phyloP scores from a whole-genome alignment of 1,140 invertebrate species.

The Eupeodes corollae region DNA sequence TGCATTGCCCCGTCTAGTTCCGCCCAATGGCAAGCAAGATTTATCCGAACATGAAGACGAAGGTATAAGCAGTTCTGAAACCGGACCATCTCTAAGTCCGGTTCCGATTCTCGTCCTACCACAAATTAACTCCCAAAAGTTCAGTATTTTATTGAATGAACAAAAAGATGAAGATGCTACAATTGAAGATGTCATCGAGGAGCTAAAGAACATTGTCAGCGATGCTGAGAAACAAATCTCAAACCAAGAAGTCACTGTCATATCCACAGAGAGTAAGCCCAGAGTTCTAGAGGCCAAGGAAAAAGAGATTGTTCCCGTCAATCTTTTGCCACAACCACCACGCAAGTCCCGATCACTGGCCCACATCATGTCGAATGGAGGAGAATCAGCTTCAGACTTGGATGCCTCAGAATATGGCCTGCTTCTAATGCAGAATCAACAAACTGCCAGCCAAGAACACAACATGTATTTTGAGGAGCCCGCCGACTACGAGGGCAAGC shows the following conservation, averaged over 20 bases:
- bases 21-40: constrained; percentile 32
- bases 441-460: constrained; percentile 9
- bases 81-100: constrained; percentile 53
- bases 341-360: constrained; percentile 44
- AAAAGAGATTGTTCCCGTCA: constrained; percentile 48
- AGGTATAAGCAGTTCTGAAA: constrained; percentile 71
- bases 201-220: constrained; percentile 71
- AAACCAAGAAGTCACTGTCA: constrained; percentile 38
- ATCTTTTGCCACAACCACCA: constrained; percentile 51
- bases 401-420: constrained; percentile 34
- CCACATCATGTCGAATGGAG: constrained; percentile 39
- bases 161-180: constrained; percentile 61
- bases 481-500: constrained; percentile 40
- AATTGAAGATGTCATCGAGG: constrained; percentile 78
- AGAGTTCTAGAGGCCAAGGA: constrained; percentile 35
- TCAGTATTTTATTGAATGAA: constrained; percentile 5
- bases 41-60: constrained; percentile 74
- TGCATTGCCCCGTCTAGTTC: constrained; percentile 28
- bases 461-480: constrained; percentile 34
- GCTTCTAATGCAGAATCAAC: constrained; percentile 20
- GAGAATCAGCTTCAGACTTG: constrained; percentile 14
- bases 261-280: constrained; percentile 28
- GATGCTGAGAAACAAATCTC: constrained; percentile 61
- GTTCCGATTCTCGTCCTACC: constrained; percentile 37
- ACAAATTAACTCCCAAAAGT: constrained; percentile 37